Base-by-base conservation (phyloP, 2,113 vertebrate genomes). In the Coracopsis vasa region DNA sequence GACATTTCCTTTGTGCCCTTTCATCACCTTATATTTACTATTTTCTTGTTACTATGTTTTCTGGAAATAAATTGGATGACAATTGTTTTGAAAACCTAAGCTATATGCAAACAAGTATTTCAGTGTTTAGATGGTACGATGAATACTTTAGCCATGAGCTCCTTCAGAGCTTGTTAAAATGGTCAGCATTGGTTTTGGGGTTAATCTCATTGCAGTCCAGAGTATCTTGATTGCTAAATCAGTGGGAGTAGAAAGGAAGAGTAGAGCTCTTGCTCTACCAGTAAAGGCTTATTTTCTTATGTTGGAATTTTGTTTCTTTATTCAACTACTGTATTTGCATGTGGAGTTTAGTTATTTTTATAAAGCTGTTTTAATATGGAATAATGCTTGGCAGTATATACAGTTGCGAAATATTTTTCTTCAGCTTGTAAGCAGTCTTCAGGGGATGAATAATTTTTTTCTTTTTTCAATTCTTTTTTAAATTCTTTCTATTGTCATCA, bases 151-250 rank as follows among this genome's bases (percentile, higher is more conserved):
- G 65, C 35, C 44, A 10, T 71, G 54, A 77, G 45, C 75, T 65
- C 27, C 67, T 20, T 93, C 42, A 35, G 75, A 95, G 62, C 66
- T 95, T 60, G 61, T 87, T 95, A 50, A 95, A 79, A 75, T 86
- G 74, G 62, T 93, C 79, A 21, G 41, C 47, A 19, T 61, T 94
- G 64, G 11, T 94, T 85, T 53, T 72, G 90, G 89, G 54, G 61
- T 89, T 93, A 89, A 95, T 95, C 71, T 37, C 44, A 33, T n/a
- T 5, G 15, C 60, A 91, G 73, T 77, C 66, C 11, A 4, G 65
- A 80, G 51, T 74, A 58, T 50, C 28, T 64, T 39, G 39, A 67
- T 64, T 67, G 64, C 50, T 86, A 78, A 85, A 65, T 73, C 53
- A 61, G 29, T 62, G 28, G 31, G 23, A 73, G 42, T 13, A 77